Evolutionary conservation across 2,888 invertebrate species (phyloP).

Genomic region (Polylopha cassiicola): DNA sequence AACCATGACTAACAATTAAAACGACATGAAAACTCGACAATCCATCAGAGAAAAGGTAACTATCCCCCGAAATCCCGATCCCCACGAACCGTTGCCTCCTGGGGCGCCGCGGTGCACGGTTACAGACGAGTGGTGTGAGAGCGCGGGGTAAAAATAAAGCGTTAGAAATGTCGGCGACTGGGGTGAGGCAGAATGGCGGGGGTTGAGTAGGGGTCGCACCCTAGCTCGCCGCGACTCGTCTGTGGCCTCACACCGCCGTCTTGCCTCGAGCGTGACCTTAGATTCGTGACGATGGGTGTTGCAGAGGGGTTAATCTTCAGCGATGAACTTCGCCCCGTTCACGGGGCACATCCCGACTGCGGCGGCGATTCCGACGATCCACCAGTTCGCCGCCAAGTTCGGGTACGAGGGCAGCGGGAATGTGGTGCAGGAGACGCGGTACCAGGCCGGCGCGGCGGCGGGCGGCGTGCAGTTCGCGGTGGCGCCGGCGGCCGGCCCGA

Average conservation of each 20-base stretch:
- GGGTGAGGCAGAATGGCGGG: conserved; percentile 76
- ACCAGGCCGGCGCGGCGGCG: conserved; percentile 46
- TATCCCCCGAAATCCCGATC: conserved; percentile 30
- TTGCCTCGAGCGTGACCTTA: not conserved
- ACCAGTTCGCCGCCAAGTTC: conserved; percentile 89
- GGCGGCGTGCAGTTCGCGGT: conserved; percentile 60
- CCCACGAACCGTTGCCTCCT: conserved; percentile 19
- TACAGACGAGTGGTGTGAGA: conserved; percentile 63
- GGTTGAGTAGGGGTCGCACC: conserved; percentile 70
- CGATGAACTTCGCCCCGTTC: conserved; percentile 92
- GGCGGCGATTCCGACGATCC: conserved; percentile 86
- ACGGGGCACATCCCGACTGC: conserved; percentile 87
- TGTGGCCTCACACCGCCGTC: conserved; percentile 15
- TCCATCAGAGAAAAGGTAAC: conserved; percentile 52
- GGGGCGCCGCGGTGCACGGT: conserved; percentile 29
- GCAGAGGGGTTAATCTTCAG: conserved; percentile 25
- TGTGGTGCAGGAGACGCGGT: conserved; percentile 62
- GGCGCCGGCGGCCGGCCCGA: conserved; percentile 42
- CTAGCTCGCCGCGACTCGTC: conserved; percentile 46
- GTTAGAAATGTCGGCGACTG: conserved; percentile 56
- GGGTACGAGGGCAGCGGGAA: conserved; percentile 65
- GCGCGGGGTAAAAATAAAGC: conserved; percentile 72
- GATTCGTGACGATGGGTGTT: conserved; percentile 15
- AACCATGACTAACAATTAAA: conserved; percentile 52
- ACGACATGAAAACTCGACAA: conserved; percentile 53